These are phyloP conservation scores for Tipula helvola DNA, from an alignment of 2,888 invertebrate genomes.

Conservation along the genomic window DNA sequence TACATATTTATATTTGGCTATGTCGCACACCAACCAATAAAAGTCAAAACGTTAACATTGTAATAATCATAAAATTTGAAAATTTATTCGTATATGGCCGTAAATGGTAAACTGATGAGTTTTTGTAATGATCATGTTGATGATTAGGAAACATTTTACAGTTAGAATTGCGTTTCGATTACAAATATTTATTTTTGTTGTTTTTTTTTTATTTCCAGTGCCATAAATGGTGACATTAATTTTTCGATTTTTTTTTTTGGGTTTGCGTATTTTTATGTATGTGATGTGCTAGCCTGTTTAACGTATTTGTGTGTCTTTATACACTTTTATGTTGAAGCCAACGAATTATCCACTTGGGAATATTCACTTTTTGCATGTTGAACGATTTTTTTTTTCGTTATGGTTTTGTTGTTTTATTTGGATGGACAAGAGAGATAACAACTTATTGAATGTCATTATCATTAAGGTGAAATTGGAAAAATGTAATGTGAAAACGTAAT, in stretches of 20 bases:
- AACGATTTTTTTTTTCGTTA: neutral
- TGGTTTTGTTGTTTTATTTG: neutral
- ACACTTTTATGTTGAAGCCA: neutral
- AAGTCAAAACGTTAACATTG: neutral
- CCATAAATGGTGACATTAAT: neutral
- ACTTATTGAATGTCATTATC: neutral
- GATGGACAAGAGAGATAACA: neutral
- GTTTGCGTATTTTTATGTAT: neutral
- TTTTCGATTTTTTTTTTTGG: neutral
- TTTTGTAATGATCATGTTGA: neutral
- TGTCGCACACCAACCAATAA: neutral
- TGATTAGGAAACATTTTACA: neutral
- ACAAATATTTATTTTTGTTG: neutral
- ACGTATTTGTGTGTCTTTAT: neutral
- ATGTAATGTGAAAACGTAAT: neutral
- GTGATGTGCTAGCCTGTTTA: neutral
- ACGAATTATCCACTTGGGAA: neutral
- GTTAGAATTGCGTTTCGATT: neutral
- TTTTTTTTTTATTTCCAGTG: neutral
- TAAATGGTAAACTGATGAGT: neutral
- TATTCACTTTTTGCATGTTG: neutral
- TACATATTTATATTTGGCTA: too few relatives aligned
- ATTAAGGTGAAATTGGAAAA: neutral
- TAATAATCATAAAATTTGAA: constrained; percentile 4
- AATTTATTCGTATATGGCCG: neutral